These are phyloP conservation scores for Natator depressus DNA, from an alignment of 2,113 vertebrate genomes.

Conservation along the genomic window DNA sequence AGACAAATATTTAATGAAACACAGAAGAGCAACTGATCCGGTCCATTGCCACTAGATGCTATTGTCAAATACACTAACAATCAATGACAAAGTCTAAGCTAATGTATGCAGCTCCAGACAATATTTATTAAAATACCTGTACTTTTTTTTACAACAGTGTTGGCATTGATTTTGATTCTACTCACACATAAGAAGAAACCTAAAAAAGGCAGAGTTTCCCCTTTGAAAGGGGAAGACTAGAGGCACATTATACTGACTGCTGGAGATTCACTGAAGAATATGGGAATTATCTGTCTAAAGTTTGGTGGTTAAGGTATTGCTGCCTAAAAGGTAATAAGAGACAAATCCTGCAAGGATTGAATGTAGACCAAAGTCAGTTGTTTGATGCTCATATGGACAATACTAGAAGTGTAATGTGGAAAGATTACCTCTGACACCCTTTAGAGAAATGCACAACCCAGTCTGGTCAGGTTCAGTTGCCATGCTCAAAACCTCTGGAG, in stretches of 20 bases:
- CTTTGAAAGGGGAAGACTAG: neutral
- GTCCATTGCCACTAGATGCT: neutral
- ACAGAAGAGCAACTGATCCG: neutral
- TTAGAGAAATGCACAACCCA: neutral
- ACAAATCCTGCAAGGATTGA: accelerated
- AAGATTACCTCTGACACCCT: neutral
- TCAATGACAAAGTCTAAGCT: neutral
- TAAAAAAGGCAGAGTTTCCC: accelerated
- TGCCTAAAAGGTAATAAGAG: neutral
- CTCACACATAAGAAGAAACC: neutral
- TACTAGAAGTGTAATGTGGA: neutral
- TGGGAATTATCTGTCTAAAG: neutral
- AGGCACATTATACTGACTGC: neutral
- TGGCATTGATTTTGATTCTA: neutral
- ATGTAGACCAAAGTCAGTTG: accelerated
- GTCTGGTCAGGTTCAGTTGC: neutral
- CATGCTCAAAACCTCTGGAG: neutral
- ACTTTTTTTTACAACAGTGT: neutral
- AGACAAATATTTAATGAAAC: neutral
- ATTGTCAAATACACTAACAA: neutral
- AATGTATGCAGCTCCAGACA: neutral
- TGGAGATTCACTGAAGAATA: neutral
- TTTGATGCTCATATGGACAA: accelerated
- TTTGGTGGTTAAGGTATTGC: neutral
- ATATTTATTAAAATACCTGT: neutral